phyloP scores from a whole-genome alignment of 2,888 invertebrate species.

The Polyploca ridens region DNA sequence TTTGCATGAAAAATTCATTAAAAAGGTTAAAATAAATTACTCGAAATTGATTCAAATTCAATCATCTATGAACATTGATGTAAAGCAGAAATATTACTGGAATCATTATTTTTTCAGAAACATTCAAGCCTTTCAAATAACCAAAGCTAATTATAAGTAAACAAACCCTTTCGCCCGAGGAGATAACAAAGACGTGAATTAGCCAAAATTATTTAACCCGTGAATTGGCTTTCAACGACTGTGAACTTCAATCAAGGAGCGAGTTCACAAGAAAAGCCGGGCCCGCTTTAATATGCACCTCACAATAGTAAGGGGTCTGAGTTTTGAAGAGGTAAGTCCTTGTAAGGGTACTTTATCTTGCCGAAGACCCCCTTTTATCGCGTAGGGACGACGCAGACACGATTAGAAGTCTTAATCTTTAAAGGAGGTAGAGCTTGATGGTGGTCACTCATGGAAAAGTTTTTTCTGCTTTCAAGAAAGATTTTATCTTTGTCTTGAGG shows the following conservation, averaged over 20 bases:
- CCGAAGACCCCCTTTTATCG: constrained; percentile 69
- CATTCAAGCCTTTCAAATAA: constrained; percentile 27
- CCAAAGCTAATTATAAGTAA: constrained; percentile 46
- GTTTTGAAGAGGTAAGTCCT: constrained; percentile 77
- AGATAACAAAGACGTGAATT: constrained; percentile 58
- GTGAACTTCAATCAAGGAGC: constrained; percentile 72
- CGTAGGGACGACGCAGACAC: constrained; percentile 57
- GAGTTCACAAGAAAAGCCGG: constrained; percentile 67
- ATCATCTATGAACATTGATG: background rate
- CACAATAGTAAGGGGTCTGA: constrained; percentile 74
- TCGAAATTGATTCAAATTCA: background rate
- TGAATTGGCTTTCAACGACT: constrained; percentile 62
- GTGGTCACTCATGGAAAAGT: constrained; percentile 41
- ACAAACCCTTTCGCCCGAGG: constrained; percentile 40
- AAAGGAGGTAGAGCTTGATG: constrained; percentile 47
- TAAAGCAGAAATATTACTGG: background rate
- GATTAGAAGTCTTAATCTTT: constrained; percentile 77
- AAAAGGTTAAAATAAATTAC: background rate
- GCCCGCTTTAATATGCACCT: constrained; percentile 78
- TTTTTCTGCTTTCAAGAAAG: constrained; percentile 30
- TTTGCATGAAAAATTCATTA: background rate
- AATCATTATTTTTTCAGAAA: constrained; percentile 4
- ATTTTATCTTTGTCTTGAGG: background rate
- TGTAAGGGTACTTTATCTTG: constrained; percentile 74
- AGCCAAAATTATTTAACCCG: constrained; percentile 65